A percentile compares a stretch with the other conserved stretches of the same genome.
Conservation (phyloP, 2,888 invertebrate genomes). For the Ceratothoa steindachneri region DNA sequence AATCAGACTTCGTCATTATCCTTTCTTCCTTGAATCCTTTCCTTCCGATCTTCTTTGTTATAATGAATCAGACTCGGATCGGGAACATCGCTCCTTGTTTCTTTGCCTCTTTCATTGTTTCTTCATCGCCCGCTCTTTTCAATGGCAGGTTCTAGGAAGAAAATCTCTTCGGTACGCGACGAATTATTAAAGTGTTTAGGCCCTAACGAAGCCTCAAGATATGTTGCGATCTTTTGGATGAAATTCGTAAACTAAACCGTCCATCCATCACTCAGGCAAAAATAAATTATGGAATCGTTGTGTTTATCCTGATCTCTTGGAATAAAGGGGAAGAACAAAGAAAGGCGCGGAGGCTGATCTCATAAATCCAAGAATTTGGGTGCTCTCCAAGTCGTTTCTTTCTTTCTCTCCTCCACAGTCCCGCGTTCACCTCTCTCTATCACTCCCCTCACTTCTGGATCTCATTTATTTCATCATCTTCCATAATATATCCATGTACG, state of each 20-base stretch:
- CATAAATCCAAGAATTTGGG: slow-evolving; percentile 9
- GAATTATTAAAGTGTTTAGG: neutral
- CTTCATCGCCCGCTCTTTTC: neutral
- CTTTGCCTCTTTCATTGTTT: neutral
- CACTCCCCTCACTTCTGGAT: neutral
- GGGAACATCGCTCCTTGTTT: too few species aligned
- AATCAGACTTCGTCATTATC: neutral
- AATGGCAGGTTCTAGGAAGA: too few species aligned
- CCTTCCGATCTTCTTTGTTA: neutral
- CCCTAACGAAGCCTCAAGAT: neutral
- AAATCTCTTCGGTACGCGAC: too few species aligned
- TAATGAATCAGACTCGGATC: too few species aligned
- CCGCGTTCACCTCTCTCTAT: slow-evolving; percentile 2
- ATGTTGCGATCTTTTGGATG: neutral
- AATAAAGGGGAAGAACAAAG: slow-evolving; percentile 15
- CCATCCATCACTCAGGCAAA: slow-evolving; percentile 5
- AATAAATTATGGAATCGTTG: slow-evolving; percentile 13
- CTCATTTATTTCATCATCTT: neutral
- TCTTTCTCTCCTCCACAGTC: slow-evolving; percentile 11
- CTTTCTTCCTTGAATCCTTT: neutral
- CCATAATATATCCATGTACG: neutral
- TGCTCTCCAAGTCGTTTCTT: slow-evolving; percentile 13
- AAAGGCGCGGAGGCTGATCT: slow-evolving; percentile 9
- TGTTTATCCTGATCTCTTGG: slow-evolving; percentile 13
- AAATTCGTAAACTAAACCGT: slow-evolving; percentile 8